Percentiles rank a stretch among this genome's conserved stretches.
phyloP scores from a whole-genome alignment of 2,113 vertebrate genomes.

The Istiophorus platypterus region DNA sequence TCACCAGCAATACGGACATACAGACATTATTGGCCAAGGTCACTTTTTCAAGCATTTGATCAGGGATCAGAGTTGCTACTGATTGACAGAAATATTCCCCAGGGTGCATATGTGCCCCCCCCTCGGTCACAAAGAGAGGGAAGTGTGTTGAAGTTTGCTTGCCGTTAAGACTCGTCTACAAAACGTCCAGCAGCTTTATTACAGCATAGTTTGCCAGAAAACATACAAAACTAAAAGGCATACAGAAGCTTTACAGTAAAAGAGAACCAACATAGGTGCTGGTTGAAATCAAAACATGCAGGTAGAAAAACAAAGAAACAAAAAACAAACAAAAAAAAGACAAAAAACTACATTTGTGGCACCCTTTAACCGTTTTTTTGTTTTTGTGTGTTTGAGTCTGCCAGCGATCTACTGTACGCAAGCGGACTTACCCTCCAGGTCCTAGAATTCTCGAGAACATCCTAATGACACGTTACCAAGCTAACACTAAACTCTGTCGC shows the following conservation, averaged over 20 bases:
- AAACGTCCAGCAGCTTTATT: slow-evolving; percentile 56
- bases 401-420: slow-evolving; percentile 32
- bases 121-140: background rate
- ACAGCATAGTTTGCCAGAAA: slow-evolving; percentile 52
- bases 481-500: slow-evolving; percentile 72
- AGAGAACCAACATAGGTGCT: slow-evolving; percentile 32
- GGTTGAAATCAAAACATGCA: slow-evolving; percentile 77
- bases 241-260: slow-evolving; percentile 66
- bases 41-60: slow-evolving; percentile 71
- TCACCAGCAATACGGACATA: slow-evolving; percentile 54
- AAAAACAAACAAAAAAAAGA: slow-evolving; percentile 57
- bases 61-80: slow-evolving; percentile 56
- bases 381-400: slow-evolving; percentile 43
- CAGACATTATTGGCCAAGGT: slow-evolving; percentile 78
- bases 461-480: slow-evolving; percentile 49
- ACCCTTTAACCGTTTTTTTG: slow-evolving; percentile 73
- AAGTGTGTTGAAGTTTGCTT: slow-evolving; percentile 46
- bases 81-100: slow-evolving; percentile 30
- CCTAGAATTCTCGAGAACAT: slow-evolving; percentile 15
- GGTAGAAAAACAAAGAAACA: slow-evolving; percentile 69
- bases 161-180: slow-evolving; percentile 23
- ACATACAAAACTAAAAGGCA: slow-evolving; percentile 55
- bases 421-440: slow-evolving; percentile 15
- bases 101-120: slow-evolving; percentile 41
- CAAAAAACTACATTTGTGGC: slow-evolving; percentile 77